Evolutionary conservation across 2,113 vertebrate genomes (phyloP), one percentile per base, ranked within the genome.

Genomic region (Melanotaenia duboulayi): DNA sequence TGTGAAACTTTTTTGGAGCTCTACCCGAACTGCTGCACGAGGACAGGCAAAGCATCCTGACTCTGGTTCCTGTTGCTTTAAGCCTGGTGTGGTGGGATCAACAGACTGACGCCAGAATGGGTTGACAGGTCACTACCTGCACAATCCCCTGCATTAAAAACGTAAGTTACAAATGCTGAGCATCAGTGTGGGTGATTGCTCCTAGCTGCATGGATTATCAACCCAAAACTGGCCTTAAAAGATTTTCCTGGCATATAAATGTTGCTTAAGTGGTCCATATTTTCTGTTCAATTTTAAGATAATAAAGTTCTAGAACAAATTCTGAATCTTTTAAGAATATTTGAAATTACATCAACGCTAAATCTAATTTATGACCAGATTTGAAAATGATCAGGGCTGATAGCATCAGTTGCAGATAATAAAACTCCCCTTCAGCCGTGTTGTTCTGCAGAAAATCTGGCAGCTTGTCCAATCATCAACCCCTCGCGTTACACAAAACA

Each of bases 61-160:
- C 55, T 12, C 42, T 11, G 20, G 64, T 50, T 20, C 19, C 48
- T 69, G 70, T 48, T 25, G n/a, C 51, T 49, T 2, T 0, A 12
- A 57, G 49, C 46, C 11, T 35, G 44, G 56, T 63, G 50, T 44
- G 55, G 22, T 44, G 65, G 65, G 68, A 46, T 2, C 4, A 42
- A 68, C 24, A 65, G 48, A 51, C 13, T 49, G 70, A 79, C 62
- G 60, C 59, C 59, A 60, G 49, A 61, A 28, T 65, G 14, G 44
- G 46, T 1, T 32, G 35, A 37, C 13, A 2, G 7, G 39, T 17
- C 13, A 17, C 67, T 50, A 57, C 67, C 71, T 51, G 52, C 64
- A 65, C 51, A 50, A 59, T 54, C 42, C 60, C 14, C 11, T 1
- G 37, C 65, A 71, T 76, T 56, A 67, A 76, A 79, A 67, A 28